Evolutionary conservation across 2,113 vertebrate genomes (phyloP).

Genomic region (Carettochelys insculpta): DNA sequence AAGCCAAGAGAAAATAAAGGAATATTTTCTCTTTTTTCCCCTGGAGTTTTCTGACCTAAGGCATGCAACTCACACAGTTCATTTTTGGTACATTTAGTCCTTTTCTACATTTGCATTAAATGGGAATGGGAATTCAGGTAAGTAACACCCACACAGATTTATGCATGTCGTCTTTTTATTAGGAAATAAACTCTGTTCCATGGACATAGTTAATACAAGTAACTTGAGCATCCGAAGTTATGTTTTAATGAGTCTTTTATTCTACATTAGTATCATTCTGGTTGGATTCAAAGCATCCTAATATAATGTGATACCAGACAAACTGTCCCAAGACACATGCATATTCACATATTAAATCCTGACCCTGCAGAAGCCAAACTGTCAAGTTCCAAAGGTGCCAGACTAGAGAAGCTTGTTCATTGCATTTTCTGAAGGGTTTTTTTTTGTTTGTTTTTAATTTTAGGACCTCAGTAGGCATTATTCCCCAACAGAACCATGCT

Average conservation of each 20-base stretch:
- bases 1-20: neutral
- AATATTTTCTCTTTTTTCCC: neutral
- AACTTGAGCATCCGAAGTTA: neutral
- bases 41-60: neutral
- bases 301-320: neutral
- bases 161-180: neutral
- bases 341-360: no score
- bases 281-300: neutral
- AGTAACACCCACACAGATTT: neutral
- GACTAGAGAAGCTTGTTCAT: no score
- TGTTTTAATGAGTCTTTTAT: neutral
- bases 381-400: no score
- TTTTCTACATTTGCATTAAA: neutral
- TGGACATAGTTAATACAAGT: neutral
- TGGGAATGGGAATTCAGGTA: neutral
- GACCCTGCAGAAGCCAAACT: no score
- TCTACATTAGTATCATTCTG: neutral
- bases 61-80: neutral
- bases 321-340: neutral
- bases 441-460: no score
- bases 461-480: no score
- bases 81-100: neutral
- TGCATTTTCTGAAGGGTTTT: no score
- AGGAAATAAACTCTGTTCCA: neutral
- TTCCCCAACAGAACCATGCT: no score